A percentile compares a stretch with the other conserved stretches of the same genome.
Conservation (phyloP, 2,797 vertebrate genomes). For the Typhlichthys eigenmanni region DNA sequence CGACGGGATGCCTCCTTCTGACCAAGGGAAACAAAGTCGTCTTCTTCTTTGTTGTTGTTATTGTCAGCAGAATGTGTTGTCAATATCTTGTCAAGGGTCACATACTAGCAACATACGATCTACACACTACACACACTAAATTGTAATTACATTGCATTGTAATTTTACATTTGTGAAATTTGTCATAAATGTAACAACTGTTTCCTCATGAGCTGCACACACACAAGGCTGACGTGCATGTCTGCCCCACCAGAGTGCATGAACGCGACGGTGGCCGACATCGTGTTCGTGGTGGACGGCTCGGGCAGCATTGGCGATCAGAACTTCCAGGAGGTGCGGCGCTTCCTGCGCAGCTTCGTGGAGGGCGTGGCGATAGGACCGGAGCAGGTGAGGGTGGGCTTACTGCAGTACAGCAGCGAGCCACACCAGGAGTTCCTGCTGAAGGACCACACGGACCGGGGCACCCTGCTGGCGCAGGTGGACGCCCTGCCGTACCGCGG, state of each 20-base stretch:
- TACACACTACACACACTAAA: too few species aligned
- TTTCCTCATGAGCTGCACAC: too few species aligned
- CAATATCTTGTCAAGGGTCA: too few species aligned
- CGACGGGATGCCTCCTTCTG: too few species aligned
- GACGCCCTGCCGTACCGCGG: slow-evolving; percentile 60
- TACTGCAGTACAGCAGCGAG: slow-evolving; percentile 78
- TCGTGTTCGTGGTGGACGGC: slow-evolving; percentile 84
- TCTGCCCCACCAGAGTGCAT: slow-evolving; percentile 71
- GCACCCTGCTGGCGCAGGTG: slow-evolving; percentile 67
- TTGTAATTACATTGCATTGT: too few species aligned
- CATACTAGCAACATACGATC: too few species aligned
- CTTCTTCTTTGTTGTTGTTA: too few species aligned
- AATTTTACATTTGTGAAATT: too few species aligned
- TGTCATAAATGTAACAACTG: too few species aligned
- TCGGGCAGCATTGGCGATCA: slow-evolving; percentile 72
- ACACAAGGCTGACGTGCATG: not conserved
- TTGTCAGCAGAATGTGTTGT: too few species aligned
- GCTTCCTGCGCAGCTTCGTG: slow-evolving; percentile 74
- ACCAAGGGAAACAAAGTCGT: too few species aligned
- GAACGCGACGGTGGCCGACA: slow-evolving; percentile 73
- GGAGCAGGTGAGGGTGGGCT: slow-evolving; percentile 75
- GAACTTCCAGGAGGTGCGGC: slow-evolving; percentile 74
- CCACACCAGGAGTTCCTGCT: slow-evolving; percentile 74
- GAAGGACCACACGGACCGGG: slow-evolving; percentile 71
- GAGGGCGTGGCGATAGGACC: slow-evolving; percentile 73